phyloP scores from a whole-genome alignment of 1,140 invertebrate species.

The Chionoecetes opilio region DNA sequence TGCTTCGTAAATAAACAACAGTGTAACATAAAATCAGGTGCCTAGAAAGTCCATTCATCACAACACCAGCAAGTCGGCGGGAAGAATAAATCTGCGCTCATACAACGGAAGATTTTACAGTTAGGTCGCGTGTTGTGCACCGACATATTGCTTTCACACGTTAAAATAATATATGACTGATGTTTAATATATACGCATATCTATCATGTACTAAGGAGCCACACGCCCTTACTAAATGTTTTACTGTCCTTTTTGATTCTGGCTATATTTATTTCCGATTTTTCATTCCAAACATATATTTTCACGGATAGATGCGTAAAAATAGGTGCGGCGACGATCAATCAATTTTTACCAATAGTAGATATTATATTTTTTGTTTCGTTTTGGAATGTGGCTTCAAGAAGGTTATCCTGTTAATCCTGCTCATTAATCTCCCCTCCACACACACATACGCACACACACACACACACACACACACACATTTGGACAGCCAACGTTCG shows the following conservation, averaged over 20 bases:
- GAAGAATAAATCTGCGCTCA: neutral
- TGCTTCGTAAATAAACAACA: no score
- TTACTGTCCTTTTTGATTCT: neutral
- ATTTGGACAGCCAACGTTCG: no score
- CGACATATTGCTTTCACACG: neutral
- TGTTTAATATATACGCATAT: neutral
- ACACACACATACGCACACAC: neutral
- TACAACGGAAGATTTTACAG: neutral
- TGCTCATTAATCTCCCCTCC: neutral
- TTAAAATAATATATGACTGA: neutral
- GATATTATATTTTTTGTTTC: neutral
- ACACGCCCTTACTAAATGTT: neutral
- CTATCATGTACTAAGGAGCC: neutral
- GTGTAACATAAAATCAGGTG: neutral
- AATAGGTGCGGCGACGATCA: neutral
- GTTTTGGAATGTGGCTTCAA: neutral
- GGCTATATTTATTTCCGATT: slow-evolving; percentile 4
- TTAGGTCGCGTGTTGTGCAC: neutral
- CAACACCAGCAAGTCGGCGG: neutral
- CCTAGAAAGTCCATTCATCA: neutral
- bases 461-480: no score
- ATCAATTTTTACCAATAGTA: neutral
- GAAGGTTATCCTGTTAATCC: neutral
- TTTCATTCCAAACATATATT: neutral
- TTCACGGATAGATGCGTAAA: neutral